Base-by-base conservation (phyloP, 2,888 invertebrate genomes). In the Xestia rhomboidea region DNA sequence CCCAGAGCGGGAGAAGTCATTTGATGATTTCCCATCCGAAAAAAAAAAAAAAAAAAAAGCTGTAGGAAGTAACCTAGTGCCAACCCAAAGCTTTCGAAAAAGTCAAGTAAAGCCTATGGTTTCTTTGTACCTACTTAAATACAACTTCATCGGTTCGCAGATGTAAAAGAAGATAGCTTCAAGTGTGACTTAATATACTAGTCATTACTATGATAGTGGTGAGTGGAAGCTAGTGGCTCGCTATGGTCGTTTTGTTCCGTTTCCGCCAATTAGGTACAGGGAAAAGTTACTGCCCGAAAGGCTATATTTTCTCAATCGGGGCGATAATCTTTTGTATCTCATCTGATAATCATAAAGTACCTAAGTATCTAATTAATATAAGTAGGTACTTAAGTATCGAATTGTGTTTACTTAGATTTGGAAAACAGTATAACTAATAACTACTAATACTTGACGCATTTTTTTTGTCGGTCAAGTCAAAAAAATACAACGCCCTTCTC, bases 271-370 rank as follows among this genome's bases (percentile, higher is more conserved):
- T 49, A n/a, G n/a, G n/a, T n/a, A 21, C n/a, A 60, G 13, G 8
- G 18, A 27, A 60, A 76, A 69, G 30, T 46, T 46, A 30, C 46
- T 46, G 54, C n/a, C 7, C 21, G 18, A 38, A 44, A 54, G 13
- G 7, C n/a, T 51, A 15, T 49, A 15, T n/a, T 46, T 57, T n/a
- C 30, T 49, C 2, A 51, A 71, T 51, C 49, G 18, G 3, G 21
- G 8, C 34, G 64, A 78, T 66, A 71, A 51, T 66, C 46, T 78
- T 49, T 49, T 78, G 30, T n/a, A 54, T 27, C 7, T 18, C 18
- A n/a, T 62, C 21, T 76, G 41, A 75, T 57, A 75, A 38, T 54
- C 13, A 27, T 54, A n/a, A 51, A 24, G 24, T 24, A 51, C 51
- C 0, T 34, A 5, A 5, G 34, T 34, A 34, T 34, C 34, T 34